phyloP scores from a whole-genome alignment of 1,140 invertebrate genomes.

The Bactericera cockerelli region DNA sequence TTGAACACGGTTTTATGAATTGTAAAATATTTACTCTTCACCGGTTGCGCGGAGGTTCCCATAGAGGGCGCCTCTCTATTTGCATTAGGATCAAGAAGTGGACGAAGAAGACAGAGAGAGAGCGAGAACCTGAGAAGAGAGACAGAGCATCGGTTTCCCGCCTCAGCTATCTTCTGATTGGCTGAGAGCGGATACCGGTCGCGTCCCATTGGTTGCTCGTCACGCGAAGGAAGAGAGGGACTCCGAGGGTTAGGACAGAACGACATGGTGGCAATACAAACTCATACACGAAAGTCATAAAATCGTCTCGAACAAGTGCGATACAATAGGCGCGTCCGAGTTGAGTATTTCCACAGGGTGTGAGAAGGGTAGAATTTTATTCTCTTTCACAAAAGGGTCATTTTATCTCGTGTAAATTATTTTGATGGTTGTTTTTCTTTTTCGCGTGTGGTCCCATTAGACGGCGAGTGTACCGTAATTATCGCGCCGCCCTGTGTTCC shows the following conservation, averaged over 20 bases:
- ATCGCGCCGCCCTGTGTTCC: no score
- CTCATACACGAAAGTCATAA: constrained; percentile 1
- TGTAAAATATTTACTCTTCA: background rate
- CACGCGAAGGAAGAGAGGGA: background rate
- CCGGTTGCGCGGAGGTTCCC: background rate
- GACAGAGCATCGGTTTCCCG: background rate
- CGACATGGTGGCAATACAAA: constrained; percentile 7
- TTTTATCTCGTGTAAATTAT: constrained; percentile 3
- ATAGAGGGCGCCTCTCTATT: background rate
- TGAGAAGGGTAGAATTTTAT: background rate
- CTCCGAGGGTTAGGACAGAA: background rate
- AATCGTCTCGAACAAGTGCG: constrained; percentile 9
- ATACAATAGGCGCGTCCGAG: constrained; percentile 8
- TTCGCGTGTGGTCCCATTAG: background rate
- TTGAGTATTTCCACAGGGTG: background rate
- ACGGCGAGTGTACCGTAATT: no score
- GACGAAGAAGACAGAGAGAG: background rate
- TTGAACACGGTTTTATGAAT: constrained; percentile 8
- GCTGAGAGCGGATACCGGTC: background rate
- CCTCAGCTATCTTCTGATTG: background rate
- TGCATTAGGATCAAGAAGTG: background rate
- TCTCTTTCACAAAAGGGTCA: constrained; percentile 1
- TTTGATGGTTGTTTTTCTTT: constrained; percentile 7
- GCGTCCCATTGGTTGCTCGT: background rate
- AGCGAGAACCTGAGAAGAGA: background rate